Evolutionary conservation across 2,888 invertebrate genomes (phyloP).

Genomic region (Phyllotreta striolata): DNA sequence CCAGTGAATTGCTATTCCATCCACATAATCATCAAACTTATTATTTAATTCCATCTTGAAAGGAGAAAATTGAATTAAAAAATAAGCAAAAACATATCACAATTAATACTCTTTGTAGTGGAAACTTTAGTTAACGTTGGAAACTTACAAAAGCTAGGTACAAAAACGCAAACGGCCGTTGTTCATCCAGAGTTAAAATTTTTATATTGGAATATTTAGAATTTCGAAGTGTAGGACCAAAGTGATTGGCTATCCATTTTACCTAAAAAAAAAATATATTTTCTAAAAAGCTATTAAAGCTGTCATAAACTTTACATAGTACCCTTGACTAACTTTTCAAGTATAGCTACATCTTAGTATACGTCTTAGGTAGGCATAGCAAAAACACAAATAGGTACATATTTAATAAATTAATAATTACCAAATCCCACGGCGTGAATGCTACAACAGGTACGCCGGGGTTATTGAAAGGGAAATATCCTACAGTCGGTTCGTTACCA

Average conservation of each 20-base stretch:
- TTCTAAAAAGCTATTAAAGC: too few relatives aligned
- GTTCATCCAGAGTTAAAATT: constrained; percentile 79
- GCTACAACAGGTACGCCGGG: constrained; percentile 26
- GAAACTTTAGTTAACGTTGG: too few relatives aligned
- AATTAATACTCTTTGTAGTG: too few relatives aligned
- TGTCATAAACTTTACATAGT: background rate
- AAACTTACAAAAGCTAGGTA: constrained; percentile 6
- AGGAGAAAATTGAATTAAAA: constrained; percentile 5
- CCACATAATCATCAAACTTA: constrained; percentile 68
- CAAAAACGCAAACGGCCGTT: constrained; percentile 40
- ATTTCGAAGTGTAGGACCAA: constrained; percentile 76
- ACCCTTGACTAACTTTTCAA: too few relatives aligned
- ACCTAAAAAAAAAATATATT: constrained; percentile 59
- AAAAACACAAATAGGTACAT: too few relatives aligned
- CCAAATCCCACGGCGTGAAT: constrained; percentile 18
- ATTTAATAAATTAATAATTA: constrained; percentile 7
- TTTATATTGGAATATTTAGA: constrained; percentile 68
- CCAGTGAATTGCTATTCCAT: constrained; percentile 86
- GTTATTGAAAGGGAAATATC: constrained; percentile 50
- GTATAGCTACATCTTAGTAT: too few relatives aligned
- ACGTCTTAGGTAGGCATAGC: too few relatives aligned
- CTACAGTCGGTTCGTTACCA: constrained; percentile 85
- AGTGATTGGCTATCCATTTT: constrained; percentile 73
- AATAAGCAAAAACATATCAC: background rate
- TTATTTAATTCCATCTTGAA: constrained; percentile 54